Conservation (phyloP, 2,113 vertebrate species). For the Leptobrachium leishanense region DNA sequence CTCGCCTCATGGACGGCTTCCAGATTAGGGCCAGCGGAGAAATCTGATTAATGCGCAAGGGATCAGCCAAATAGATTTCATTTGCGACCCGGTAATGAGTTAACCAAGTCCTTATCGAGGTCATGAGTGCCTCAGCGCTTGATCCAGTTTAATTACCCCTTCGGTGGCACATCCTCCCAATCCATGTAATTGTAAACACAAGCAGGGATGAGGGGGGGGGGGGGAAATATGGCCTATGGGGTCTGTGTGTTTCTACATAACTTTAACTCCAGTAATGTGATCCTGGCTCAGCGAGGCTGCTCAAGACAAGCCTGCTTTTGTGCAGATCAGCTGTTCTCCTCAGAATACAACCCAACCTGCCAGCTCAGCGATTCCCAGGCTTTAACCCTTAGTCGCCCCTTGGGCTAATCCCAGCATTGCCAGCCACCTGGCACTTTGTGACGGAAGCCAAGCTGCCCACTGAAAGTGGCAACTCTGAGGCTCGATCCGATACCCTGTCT, state of each 20-base stretch:
- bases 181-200: conserved; percentile 13
- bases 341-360: conserved; percentile 37
- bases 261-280: conserved; percentile 50
- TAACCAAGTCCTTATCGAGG: background rate
- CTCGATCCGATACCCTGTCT: too few species aligned
- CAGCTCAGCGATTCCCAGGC: conserved; percentile 41
- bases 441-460: too few species aligned
- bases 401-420: conserved; percentile 13
- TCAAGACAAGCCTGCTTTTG: conserved; percentile 50
- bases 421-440: background rate
- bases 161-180: background rate
- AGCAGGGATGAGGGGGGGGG: background rate
- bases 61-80: too few species aligned
- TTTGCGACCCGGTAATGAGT: background rate
- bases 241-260: conserved; percentile 9
- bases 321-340: conserved; percentile 48
- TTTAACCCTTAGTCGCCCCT: conserved; percentile 21
- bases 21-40: background rate
- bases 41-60: background rate
- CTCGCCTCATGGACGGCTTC: too few species aligned
- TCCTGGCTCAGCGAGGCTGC: conserved; percentile 45
- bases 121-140: background rate
- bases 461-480: too few species aligned
- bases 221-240: background rate
- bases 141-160: background rate